Percentiles rank a stretch among this genome's conserved stretches.
phyloP scores from a whole-genome alignment of 2,797 vertebrate genomes.

The Tachyglossus aculeatus region DNA sequence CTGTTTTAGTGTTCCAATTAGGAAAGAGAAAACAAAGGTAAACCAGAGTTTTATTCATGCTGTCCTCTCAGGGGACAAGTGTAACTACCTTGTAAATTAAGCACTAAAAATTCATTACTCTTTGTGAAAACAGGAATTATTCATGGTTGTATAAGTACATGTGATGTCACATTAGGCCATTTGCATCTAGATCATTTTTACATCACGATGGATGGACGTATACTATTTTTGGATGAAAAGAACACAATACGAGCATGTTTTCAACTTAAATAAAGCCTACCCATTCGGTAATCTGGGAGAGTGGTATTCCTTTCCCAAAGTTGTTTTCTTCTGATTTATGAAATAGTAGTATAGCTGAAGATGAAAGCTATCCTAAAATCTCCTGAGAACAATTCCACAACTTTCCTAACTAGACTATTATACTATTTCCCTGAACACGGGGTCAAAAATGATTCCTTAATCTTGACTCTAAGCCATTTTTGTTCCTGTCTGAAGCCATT shows the following conservation, averaged over 20 bases:
- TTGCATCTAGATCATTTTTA: background rate
- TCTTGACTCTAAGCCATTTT: too few species aligned
- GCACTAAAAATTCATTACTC: constrained; percentile 26
- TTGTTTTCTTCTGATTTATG: too few species aligned
- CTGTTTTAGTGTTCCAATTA: background rate
- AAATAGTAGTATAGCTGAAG: too few species aligned
- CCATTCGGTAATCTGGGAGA: background rate
- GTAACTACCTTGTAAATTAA: background rate
- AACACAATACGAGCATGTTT: background rate
- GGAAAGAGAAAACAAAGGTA: constrained; percentile 40
- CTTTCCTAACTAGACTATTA: too few species aligned
- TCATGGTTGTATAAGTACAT: background rate
- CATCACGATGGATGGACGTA: background rate
- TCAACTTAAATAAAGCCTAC: background rate
- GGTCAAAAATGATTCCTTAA: too few species aligned
- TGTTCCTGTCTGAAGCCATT: too few species aligned
- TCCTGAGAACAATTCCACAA: too few species aligned
- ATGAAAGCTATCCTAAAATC: too few species aligned
- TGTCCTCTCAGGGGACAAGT: constrained; percentile 16
- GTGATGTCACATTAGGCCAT: background rate
- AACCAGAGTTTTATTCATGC: background rate
- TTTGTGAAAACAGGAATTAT: constrained; percentile 44
- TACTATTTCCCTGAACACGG: too few species aligned
- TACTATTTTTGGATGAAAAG: background rate
- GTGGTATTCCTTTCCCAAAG: too few species aligned